Evolutionary conservation across 2,113 vertebrate genomes (phyloP).

Genomic region (Deroptyus accipitrinus): DNA sequence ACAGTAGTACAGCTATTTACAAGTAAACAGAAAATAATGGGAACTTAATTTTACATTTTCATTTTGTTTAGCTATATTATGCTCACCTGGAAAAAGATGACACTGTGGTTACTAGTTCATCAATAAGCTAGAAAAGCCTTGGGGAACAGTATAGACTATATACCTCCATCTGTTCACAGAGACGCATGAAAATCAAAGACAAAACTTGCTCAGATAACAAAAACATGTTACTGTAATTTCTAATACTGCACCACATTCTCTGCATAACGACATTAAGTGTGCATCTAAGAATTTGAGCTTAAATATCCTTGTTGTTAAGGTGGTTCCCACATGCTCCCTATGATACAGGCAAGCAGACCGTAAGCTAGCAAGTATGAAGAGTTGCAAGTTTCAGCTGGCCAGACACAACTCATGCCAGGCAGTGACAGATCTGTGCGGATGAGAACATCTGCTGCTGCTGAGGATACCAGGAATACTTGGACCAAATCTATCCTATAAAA

Average conservation of each 20-base stretch:
- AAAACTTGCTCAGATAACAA: background rate
- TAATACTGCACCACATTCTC: background rate
- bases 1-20: background rate
- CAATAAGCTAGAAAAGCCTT: background rate
- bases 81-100: background rate
- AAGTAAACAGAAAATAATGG: background rate
- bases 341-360: background rate
- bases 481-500: slow-evolving; percentile 32
- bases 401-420: background rate
- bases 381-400: slow-evolving; percentile 41
- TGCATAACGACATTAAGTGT: fast-evolving
- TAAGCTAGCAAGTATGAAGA: background rate
- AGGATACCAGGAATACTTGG: slow-evolving; percentile 56
- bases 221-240: background rate
- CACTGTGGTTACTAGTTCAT: background rate
- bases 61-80: background rate
- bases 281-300: background rate
- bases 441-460: slow-evolving; percentile 47
- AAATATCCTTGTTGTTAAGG: background rate
- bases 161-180: background rate
- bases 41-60: background rate
- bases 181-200: background rate
- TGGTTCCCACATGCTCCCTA: background rate
- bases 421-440: background rate
- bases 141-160: background rate